A percentile compares a stretch with the other conserved stretches of the same genome.
Evolutionary conservation across 2,888 invertebrate genomes (phyloP).

Genomic region (Ptilodon capucinus): DNA sequence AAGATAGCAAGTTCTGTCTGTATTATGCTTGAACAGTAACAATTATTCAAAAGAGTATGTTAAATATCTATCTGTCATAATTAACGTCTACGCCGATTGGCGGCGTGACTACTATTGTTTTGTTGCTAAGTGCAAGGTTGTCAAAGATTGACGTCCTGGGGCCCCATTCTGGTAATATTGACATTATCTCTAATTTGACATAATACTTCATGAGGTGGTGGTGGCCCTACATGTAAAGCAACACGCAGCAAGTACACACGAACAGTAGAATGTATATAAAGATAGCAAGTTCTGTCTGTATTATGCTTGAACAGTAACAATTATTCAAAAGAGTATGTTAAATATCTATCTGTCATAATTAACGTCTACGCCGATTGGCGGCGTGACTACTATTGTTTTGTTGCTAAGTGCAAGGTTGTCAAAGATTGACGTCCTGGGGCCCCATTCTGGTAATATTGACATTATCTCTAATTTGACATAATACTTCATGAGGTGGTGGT

Average conservation of each 20-base stretch:
- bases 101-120: conserved; percentile 37
- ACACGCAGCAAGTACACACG: too few species aligned
- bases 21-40: conserved; percentile 16
- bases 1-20: background rate
- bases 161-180: too few species aligned
- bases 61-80: conserved; percentile 43
- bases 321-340: conserved; percentile 31
- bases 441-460: too few species aligned
- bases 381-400: conserved; percentile 35
- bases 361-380: conserved; percentile 32
- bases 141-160: too few species aligned
- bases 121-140: conserved; percentile 12
- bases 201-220: too few species aligned
- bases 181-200: too few species aligned
- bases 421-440: too few species aligned
- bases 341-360: conserved; percentile 44
- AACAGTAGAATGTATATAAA: too few species aligned
- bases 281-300: background rate
- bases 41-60: conserved; percentile 31
- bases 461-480: too few species aligned
- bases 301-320: conserved; percentile 20
- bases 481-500: too few species aligned
- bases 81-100: conserved; percentile 34
- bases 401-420: conserved; percentile 11
- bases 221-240: too few species aligned